Base-by-base conservation (phyloP, 2,113 vertebrate genomes). In the Chaetorhynchus papuensis region DNA sequence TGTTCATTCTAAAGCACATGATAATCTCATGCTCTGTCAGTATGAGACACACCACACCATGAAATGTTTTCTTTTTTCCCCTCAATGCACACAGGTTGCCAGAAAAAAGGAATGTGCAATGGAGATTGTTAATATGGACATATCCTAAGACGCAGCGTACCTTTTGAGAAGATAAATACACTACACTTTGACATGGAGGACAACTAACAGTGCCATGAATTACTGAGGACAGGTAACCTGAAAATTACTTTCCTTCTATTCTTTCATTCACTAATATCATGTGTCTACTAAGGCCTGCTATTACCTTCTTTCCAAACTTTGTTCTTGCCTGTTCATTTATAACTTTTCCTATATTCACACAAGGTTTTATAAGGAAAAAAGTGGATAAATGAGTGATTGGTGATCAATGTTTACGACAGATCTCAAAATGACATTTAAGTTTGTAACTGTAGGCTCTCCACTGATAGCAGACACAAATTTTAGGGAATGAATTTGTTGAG, bases 221-320 rank as follows among this genome's bases (percentile, higher is more conserved):
- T 68, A 69, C 87, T 96, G 80, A 76, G 69, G 28, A 64, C 75
- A 96, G 92, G 98, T 98, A 97, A 97, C 91, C 42, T 59, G 82
- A 80, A 96, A 50, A 35, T 83, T 6, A 9, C 65, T 87, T 93
- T 89, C 23, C 9, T 93, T 89, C 39, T 35, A 11, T 79, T 96
- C n/a, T 70, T 89, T 90, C 50, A 64, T 78, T 69, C 7, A 10
- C 63, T 79, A 50, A 60, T 37, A 8, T 2, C 15, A 2, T 11
- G 3, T 41, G 12, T 56, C 49, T 93, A 6, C 59, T 79, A 75
- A 64, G 31, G 49, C 78, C 74, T 96, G 41, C 31, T 71, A 11
- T 66, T 71, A 20, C 24, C 31, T n/a, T 71, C 26, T 90, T 71
- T 68, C 41, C 45, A 33, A 75, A 87, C 6, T 54, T 70, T 56